phyloP scores from a whole-genome alignment of 2,888 invertebrate genomes.

The Nemotelus pantherinus region DNA sequence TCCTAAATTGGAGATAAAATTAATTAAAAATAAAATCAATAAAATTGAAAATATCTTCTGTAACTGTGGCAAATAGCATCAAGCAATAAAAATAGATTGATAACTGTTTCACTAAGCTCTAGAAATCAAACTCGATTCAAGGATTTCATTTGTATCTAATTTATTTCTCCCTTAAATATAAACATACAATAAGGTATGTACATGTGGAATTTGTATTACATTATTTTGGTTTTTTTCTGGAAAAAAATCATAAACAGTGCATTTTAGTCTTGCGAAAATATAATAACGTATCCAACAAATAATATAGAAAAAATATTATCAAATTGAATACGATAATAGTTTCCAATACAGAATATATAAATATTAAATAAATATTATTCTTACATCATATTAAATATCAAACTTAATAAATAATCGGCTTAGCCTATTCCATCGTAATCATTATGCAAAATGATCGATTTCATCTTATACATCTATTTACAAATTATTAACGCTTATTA shows the following conservation, averaged over 20 bases:
- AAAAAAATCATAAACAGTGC: background rate
- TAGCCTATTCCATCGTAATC: background rate
- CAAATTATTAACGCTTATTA: conserved; percentile 93
- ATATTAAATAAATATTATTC: conserved; percentile 34
- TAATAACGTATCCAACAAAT: background rate
- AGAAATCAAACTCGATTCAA: no score
- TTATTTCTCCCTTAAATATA: conserved; percentile 7
- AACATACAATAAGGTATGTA: conserved; percentile 1
- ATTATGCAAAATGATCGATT: no score
- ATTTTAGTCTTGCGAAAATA: no score
- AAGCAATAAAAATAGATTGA: no score
- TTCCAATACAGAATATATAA: conserved; percentile 21
- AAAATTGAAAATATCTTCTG: no score
- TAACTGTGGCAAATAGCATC: no score
- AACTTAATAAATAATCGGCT: background rate
- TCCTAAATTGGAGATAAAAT: no score
- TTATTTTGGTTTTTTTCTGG: background rate
- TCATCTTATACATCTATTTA: conserved; percentile 62
- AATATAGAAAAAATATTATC: conserved; percentile 40
- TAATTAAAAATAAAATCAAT: no score
- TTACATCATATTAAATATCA: conserved; percentile 7
- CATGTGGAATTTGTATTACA: background rate
- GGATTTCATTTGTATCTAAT: conserved; percentile 8
- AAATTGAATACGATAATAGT: conserved; percentile 1
- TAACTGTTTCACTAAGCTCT: no score